Evolutionary conservation across 2,888 invertebrate species (phyloP).

Genomic region (Conus canariensis): DNA sequence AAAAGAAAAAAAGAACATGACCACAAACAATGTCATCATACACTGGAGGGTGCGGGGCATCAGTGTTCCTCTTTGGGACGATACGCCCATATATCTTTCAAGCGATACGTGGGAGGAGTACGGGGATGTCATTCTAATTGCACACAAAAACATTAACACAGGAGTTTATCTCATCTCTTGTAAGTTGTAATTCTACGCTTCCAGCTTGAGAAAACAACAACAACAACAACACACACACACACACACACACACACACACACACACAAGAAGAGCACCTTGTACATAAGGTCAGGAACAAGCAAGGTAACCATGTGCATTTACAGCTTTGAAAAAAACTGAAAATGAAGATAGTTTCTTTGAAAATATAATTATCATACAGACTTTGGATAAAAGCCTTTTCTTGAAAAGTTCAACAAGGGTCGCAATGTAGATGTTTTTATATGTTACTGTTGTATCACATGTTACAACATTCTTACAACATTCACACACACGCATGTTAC

Average conservation of each 20-base stretch:
- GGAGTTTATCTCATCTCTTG: neutral
- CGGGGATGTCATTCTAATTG: neutral
- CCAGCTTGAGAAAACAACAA: no score
- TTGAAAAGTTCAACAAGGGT: neutral
- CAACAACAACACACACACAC: no score
- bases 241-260: neutral
- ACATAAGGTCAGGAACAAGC: neutral
- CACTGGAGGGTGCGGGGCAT: no score
- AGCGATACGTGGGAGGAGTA: no score
- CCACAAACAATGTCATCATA: no score
- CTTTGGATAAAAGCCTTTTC: conserved; percentile 7
- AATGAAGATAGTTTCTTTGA: neutral
- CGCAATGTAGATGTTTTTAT: neutral
- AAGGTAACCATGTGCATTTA: neutral
- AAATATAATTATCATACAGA: neutral
- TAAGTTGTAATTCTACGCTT: neutral
- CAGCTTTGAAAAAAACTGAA: neutral
- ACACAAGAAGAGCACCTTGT: conserved; percentile 25
- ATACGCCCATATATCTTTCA: no score
- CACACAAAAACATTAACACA: conserved; percentile 4
- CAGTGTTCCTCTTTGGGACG: no score
- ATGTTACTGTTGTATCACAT: neutral
- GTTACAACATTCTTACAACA: conserved; percentile 24
- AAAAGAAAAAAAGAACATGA: no score
- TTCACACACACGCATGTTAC: conserved; percentile 19